These are phyloP conservation scores for Mustela erminea DNA, from an alignment of 2,797 vertebrate genomes.

Conservation along the genomic window DNA sequence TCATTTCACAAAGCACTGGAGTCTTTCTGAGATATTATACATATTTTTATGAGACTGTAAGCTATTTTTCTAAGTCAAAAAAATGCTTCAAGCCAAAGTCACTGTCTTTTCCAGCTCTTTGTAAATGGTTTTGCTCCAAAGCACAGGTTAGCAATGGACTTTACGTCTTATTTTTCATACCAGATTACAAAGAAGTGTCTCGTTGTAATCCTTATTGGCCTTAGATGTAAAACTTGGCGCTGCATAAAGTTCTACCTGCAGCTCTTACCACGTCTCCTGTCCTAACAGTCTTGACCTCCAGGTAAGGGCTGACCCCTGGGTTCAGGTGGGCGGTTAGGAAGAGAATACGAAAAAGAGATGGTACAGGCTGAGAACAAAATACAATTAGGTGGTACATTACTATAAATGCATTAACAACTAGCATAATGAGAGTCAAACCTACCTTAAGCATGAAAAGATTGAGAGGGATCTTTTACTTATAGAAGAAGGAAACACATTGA, in stretches of 20 bases:
- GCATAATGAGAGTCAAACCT: background rate
- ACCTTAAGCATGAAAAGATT: background rate
- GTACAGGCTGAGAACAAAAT: background rate
- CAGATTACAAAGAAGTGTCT: background rate
- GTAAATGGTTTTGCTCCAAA: background rate
- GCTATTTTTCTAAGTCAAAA: background rate
- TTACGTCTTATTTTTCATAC: background rate
- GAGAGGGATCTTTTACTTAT: background rate
- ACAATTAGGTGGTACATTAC: background rate
- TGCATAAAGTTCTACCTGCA: background rate
- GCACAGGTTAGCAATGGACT: background rate
- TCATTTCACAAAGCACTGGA: background rate
- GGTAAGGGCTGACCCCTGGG: background rate
- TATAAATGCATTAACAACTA: background rate
- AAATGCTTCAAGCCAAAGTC: background rate
- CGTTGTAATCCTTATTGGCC: background rate
- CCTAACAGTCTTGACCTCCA: background rate
- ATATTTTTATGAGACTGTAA: background rate
- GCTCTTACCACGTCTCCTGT: background rate
- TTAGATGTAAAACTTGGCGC: background rate
- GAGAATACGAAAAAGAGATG: background rate
- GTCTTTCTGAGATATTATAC: background rate
- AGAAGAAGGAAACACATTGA: background rate
- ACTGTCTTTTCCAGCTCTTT: background rate
- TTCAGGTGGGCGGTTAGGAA: background rate